Base-by-base conservation (phyloP, 2,888 invertebrate genomes). In the Urechis unicinctus region DNA sequence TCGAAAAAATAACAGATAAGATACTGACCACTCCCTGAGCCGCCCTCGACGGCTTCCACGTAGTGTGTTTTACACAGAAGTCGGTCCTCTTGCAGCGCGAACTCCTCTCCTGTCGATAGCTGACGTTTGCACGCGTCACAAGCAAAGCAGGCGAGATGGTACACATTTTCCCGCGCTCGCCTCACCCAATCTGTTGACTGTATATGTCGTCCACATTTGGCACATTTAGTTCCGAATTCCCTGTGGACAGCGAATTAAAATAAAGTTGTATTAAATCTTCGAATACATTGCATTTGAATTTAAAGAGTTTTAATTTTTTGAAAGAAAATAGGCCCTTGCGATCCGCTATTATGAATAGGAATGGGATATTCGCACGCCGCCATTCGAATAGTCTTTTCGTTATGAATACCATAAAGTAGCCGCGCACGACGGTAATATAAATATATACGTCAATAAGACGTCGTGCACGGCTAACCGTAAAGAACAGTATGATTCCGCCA, bases 71-170 rank as follows among this genome's bases (percentile, higher is more conserved):
- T 97, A 83, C 97, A 98, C 63, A 98, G 85, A 56, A 98, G 88
- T 64, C 92, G 82, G 77, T 91, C 90, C 69, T 96, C 94, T 78
- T 94, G 89, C 59, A 97, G 84, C 13, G 96, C 95, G 80, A 97
- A 98, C 82, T 97, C 95, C 79, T 96, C 95, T 3, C 95, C 95
- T 21, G 80, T 80, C 2, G 76, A 77, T 30, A 77, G 63, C 58
- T 78, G 79, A 53, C 78, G 63, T 62, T 78, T 77, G 63, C 80
- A 79, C 58, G 91, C 90, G 79, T 96, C 94, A 80, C 97, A 97
- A 24, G 96, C 94, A 81, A 98, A 98, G 81, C 98, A 98, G 49
- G 97, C 97, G 77, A 98, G 83, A 81, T 98, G 97, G 82, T 95
- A 98, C 31, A 97, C 92, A 55, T 71, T 63, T 73, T 91, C 89